These are phyloP conservation scores for Clamator glandarius DNA, from an alignment of 2,797 vertebrate species.

Conservation along the genomic window DNA sequence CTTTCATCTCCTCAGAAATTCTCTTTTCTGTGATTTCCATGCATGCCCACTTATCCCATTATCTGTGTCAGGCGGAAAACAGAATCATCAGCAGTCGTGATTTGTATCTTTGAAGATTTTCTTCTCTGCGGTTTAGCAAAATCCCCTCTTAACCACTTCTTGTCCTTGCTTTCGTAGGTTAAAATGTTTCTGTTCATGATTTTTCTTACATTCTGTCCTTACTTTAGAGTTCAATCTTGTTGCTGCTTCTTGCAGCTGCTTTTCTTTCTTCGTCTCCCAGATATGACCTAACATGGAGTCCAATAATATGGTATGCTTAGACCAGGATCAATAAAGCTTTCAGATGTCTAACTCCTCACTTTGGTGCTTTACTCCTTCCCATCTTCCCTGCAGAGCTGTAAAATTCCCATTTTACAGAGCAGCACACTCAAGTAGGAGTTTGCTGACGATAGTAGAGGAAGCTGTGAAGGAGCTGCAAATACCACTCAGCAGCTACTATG, in stretches of 20 bases:
- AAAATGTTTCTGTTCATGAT: conserved; percentile 34
- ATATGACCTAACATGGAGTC: conserved; percentile 56
- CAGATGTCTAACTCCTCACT: conserved; percentile 45
- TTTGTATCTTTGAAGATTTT: conserved; percentile 74
- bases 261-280: conserved; percentile 57
- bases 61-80: conserved; percentile 77
- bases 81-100: conserved; percentile 72
- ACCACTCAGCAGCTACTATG: background rate
- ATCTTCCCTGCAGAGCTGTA: conserved; percentile 63
- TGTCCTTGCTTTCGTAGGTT: conserved; percentile 66
- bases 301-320: conserved; percentile 51
- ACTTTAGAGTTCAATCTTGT: conserved; percentile 50
- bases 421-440: conserved; percentile 43
- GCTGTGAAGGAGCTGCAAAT: conserved; percentile 34
- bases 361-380: conserved; percentile 59
- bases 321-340: conserved; percentile 63
- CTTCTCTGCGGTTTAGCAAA: conserved; percentile 66
- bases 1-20: conserved; percentile 70
- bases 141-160: conserved; percentile 74
- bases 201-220: conserved; percentile 44
- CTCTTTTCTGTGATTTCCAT: conserved; percentile 73
- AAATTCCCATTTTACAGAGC: conserved; percentile 70
- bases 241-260: conserved; percentile 23
- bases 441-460: conserved; percentile 48
- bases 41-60: conserved; percentile 76